Evolutionary conservation across 37 sponge, comb jelly and placozoan species (phyloP).

Genomic region (Corticium candelabrum): DNA sequence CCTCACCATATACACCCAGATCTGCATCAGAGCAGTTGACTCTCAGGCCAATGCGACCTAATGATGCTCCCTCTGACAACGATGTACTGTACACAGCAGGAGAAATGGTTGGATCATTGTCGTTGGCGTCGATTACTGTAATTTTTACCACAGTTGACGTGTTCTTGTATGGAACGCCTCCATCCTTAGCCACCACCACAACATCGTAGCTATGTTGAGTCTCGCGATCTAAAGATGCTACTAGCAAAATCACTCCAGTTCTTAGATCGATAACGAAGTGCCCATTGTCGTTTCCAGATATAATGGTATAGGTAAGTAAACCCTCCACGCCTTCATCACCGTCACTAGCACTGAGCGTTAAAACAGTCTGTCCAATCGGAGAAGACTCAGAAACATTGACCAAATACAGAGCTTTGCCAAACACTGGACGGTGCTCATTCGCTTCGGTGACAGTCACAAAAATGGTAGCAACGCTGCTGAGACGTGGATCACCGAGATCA

Average conservation of each 20-base stretch:
- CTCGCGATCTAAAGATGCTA: not conserved
- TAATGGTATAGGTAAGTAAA: not conserved
- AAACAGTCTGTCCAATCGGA: conserved; percentile 8
- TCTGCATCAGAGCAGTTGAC: not conserved
- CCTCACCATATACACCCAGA: conserved; percentile 23
- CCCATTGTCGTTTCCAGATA: not conserved
- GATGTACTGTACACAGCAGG: not conserved
- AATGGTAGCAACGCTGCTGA: not conserved
- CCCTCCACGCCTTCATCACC: not conserved
- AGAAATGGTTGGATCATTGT: not conserved
- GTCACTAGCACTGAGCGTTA: conserved; percentile 23
- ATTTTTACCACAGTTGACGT: not conserved
- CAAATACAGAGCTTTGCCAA: conserved; percentile 16
- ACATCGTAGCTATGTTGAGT: not conserved
- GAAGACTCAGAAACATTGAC: conserved; percentile 18
- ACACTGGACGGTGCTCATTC: conserved; percentile 46
- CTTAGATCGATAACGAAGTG: not conserved
- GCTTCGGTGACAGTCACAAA: conserved; percentile 31
- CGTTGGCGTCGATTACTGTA: not conserved
- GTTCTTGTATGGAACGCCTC: not conserved
- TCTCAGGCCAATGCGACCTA: not conserved
- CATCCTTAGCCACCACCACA: not conserved
- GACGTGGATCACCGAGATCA: conserved; percentile 23
- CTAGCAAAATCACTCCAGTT: not conserved
- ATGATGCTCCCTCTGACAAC: not conserved